phyloP scores from a whole-genome alignment of 35 echinoderm and acorn worm species.

The Apostichopus japonicus region DNA sequence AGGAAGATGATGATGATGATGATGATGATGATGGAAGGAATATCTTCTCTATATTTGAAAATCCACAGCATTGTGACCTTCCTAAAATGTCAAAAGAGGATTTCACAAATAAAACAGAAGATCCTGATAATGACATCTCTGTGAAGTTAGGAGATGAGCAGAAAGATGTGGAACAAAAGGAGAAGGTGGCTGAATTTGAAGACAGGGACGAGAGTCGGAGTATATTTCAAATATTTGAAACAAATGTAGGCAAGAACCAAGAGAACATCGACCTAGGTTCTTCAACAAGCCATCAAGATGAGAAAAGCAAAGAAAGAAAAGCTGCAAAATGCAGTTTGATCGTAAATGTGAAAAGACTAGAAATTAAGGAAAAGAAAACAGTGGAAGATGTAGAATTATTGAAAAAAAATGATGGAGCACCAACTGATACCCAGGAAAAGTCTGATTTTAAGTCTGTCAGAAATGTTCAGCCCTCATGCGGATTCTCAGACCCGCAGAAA shows the following conservation, averaged over 20 bases:
- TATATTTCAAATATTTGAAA: background rate
- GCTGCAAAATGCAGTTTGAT: background rate
- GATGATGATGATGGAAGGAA: slow-evolving; percentile 26
- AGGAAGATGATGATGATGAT: background rate
- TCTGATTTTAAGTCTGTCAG: background rate
- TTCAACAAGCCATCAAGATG: background rate
- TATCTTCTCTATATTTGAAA: slow-evolving; percentile 28
- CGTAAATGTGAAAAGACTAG: background rate
- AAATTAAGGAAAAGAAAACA: background rate
- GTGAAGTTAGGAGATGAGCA: background rate
- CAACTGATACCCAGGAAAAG: background rate
- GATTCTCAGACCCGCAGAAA: background rate
- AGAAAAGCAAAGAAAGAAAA: background rate
- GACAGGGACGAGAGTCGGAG: background rate
- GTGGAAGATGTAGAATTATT: background rate
- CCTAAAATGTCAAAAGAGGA: background rate
- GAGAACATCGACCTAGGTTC: background rate
- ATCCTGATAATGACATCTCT: background rate
- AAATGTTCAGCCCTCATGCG: background rate
- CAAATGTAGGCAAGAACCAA: background rate
- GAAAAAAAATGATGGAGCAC: background rate
- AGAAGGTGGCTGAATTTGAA: background rate
- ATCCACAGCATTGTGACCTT: background rate
- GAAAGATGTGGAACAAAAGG: background rate
- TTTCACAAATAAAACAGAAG: background rate